A percentile compares a stretch with the other conserved stretches of the same genome.
phyloP scores from a whole-genome alignment of 2,888 invertebrate genomes.

The Hirtodrosophila duncani region DNA sequence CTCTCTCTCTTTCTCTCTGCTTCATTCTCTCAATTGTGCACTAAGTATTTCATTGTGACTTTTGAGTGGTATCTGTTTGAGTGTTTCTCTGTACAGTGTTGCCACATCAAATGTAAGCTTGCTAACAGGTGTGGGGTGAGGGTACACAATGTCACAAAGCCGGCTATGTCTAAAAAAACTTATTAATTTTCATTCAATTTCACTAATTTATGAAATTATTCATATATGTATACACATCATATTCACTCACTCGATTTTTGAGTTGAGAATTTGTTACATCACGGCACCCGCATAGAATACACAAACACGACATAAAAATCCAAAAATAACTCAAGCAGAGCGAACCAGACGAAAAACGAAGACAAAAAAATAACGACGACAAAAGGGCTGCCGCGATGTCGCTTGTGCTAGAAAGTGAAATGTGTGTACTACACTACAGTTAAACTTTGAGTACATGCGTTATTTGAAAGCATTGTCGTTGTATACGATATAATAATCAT shows the following conservation, averaged over 20 bases:
- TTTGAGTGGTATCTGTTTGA: constrained; percentile 13
- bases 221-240: too few relatives aligned
- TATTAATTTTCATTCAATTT: neutral
- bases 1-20: too few relatives aligned
- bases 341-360: neutral
- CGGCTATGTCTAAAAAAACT: constrained; percentile 9
- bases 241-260: constrained; percentile 14
- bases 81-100: constrained; percentile 2
- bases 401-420: constrained; percentile 29
- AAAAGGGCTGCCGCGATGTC: constrained; percentile 18
- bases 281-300: constrained; percentile 8
- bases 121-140: neutral
- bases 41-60: too few relatives aligned
- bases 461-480: too few relatives aligned
- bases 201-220: too few relatives aligned
- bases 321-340: constrained; percentile 49
- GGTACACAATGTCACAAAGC: constrained; percentile 8
- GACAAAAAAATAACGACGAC: constrained; percentile 2
- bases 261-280: constrained; percentile 3
- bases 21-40: too few relatives aligned
- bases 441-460: too few relatives aligned
- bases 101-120: constrained; percentile 1
- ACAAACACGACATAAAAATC: constrained; percentile 13
- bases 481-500: too few relatives aligned
- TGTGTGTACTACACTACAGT: constrained; percentile 5